These are phyloP conservation scores for Mimachlamys varia DNA, from an alignment of 2,888 invertebrate species.

Conservation along the genomic window DNA sequence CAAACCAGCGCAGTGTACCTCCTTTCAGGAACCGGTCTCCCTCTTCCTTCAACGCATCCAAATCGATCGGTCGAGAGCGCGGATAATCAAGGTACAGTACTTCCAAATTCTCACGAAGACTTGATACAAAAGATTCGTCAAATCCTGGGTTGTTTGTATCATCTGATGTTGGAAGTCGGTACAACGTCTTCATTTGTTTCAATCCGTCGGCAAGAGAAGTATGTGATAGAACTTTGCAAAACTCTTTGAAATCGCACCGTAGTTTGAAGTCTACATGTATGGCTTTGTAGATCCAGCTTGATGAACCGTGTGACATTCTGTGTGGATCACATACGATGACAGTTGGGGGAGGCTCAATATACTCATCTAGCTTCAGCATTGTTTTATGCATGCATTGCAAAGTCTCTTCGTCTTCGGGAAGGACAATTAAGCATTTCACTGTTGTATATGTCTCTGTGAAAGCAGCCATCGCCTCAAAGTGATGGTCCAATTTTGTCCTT, in stretches of 20 bases:
- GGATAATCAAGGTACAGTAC: slow-evolving; percentile 53
- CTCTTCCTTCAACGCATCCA: slow-evolving; percentile 49
- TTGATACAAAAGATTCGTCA: slow-evolving; percentile 46
- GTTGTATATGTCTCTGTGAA: slow-evolving; percentile 53
- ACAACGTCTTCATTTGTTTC: slow-evolving; percentile 12
- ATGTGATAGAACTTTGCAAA: background rate
- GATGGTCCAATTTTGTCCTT: slow-evolving; percentile 42
- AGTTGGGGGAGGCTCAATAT: background rate
- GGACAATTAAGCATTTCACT: slow-evolving; percentile 50
- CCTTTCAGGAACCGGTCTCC: slow-evolving; percentile 53
- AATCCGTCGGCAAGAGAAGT: background rate
- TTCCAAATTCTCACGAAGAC: slow-evolving; percentile 53
- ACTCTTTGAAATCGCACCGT: background rate
- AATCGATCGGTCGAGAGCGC: slow-evolving; percentile 39
- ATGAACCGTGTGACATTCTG: background rate
- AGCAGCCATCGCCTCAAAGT: slow-evolving; percentile 43
- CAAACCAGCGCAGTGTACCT: slow-evolving; percentile 53
- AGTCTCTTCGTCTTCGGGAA: slow-evolving; percentile 42
- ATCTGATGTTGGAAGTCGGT: slow-evolving; percentile 48
- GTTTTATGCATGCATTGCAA: slow-evolving; percentile 37
- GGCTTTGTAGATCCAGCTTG: background rate
- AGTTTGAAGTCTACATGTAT: slow-evolving; percentile 7
- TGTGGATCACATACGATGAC: slow-evolving; percentile 38
- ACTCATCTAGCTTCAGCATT: slow-evolving; percentile 40
- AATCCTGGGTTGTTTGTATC: slow-evolving; percentile 37